A percentile compares a stretch with the other conserved stretches of the same genome.
Conservation (phyloP, 2,888 invertebrate genomes). For the Ophion slaviceki region DNA sequence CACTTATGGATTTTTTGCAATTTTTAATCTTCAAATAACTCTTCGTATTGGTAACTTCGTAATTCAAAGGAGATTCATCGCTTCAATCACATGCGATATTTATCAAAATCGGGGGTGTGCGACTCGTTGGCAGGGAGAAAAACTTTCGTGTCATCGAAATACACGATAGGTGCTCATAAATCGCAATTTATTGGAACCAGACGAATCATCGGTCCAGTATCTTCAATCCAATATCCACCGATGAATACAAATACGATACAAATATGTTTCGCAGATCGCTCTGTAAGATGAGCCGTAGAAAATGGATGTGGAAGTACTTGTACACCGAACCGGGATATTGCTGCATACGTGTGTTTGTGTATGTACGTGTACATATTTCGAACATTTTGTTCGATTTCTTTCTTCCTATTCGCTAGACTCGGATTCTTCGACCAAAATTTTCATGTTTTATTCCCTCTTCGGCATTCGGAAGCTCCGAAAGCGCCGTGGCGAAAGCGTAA, state of each 20-base stretch:
- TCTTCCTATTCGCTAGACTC: slow-evolving; percentile 2
- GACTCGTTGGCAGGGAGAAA: too few relatives aligned
- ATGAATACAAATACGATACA: slow-evolving; percentile 27
- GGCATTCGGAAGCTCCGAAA: not conserved
- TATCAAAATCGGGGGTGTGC: too few relatives aligned
- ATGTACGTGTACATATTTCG: not conserved
- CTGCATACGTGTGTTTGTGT: too few relatives aligned
- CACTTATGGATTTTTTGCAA: too few relatives aligned
- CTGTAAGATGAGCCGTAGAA: slow-evolving; percentile 4
- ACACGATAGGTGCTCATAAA: slow-evolving; percentile 3
- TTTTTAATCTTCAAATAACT: too few relatives aligned
- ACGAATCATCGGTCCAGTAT: not conserved
- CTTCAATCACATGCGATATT: too few relatives aligned
- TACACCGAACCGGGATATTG: slow-evolving; percentile 15
- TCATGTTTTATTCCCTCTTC: slow-evolving; percentile 22
- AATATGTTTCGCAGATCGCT: slow-evolving; percentile 14
- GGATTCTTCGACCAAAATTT: slow-evolving; percentile 34
- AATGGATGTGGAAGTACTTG: slow-evolving; percentile 15
- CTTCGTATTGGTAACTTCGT: too few relatives aligned
- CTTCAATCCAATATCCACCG: slow-evolving; percentile 13
- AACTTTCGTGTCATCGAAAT: not conserved
- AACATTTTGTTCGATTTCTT: slow-evolving; percentile 10
- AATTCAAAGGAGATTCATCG: too few relatives aligned
- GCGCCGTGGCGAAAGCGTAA: too few relatives aligned
- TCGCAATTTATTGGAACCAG: slow-evolving; percentile 3